Evolutionary conservation across 2,113 vertebrate genomes (phyloP), one percentile per base, ranked within the genome.

Genomic region (Dromiciops gliroides): DNA sequence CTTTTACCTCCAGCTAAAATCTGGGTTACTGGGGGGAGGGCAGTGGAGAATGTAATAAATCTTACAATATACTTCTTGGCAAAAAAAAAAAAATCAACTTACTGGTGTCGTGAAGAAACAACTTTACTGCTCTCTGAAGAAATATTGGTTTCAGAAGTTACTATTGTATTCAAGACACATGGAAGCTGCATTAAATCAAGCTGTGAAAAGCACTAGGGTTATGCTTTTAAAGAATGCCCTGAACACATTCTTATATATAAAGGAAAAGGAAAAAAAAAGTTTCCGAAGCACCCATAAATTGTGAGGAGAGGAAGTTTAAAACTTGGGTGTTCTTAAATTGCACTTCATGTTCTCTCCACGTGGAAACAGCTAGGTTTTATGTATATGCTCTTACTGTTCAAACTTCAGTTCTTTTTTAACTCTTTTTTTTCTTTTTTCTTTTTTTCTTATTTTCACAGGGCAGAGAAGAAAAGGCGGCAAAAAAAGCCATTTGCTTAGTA

Each of bases 91-190:
- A 96, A 97, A 97, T 95, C 89, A 92, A 98, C 97, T 97, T 97
- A 98, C 98, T 98, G 98, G 98, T 98, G 97, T 98, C 98, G 98
- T 96, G 97, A 98, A 98, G 98, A 98, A 99, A 98, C 97, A 98
- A 98, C 97, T 98, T 98, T 98, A 98, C 98, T 97, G 96, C 95
- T 98, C 97, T 98, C 98, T 96, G 96, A 98, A 98, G 98, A 98
- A 96, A 97, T 97, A 97, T 56, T 60, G 96, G 96, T 97, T 98
- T 98, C 98, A 98, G 98, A 98, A 99, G 98, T 98, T 98, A 96
- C 97, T 96, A 98, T 98, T 98, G 98, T 98, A 97, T 98, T 98
- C 98, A 96, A 97, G 97, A 96, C 96, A 97, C 96, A 98, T 98
- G 97, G 97, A 98, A 97, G 98, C 97, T 96, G 97, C 96, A 98